Base-by-base conservation (phyloP, 1,140 invertebrate species). In the Cotesia vestalis region DNA sequence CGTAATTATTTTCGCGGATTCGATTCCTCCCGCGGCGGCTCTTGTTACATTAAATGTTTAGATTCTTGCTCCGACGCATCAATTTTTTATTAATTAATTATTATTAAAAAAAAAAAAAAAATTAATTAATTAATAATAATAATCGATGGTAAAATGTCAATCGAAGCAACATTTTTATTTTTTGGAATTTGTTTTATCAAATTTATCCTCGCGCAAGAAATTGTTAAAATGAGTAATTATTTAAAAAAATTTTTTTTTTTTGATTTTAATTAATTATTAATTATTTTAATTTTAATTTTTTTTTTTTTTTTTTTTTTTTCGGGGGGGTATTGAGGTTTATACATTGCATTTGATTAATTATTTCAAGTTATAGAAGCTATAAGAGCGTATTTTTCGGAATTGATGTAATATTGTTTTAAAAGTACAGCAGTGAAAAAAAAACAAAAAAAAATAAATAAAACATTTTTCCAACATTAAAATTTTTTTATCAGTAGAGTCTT, bases 371-470 rank as follows among this genome's bases (percentile, higher is more conserved):
- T 27, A 27, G 27, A 27, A 27, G 27, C 27, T 11, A 73, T 83
- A n/a, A 68, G 89, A 27, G 27, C 27, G 27, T 27, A 27, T 27
- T 27, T 27, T 27, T 27, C 27, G 27, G 27, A 27, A 27, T 27
- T 27, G 27, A 27, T 27, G 27, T 27, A 27, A 27, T 27, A 27
- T 27, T 27, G 3, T 27, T 27, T 3, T 27, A 27, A 27, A 27
- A 27, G 1, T 27, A 27, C 0, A 27, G 2, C 2, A 2, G 27
- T 27, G 27, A 0, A 3, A 27, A 27, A 27, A 27, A 1, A 3
- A 27, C 0, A 27, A 27, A 1, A 3, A 27, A 27, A 27, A 27
- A 17, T 1, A 17, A 17, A 17, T 1, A 27, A 27, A 27, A 27
- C 27, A 2, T 27, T 27, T 27, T 27, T 27, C 3, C 3, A 27